Evolutionary conservation across 2,113 vertebrate genomes (phyloP), one percentile per base, ranked within the genome.

Genomic region (Phalacrocorax aristotelis): DNA sequence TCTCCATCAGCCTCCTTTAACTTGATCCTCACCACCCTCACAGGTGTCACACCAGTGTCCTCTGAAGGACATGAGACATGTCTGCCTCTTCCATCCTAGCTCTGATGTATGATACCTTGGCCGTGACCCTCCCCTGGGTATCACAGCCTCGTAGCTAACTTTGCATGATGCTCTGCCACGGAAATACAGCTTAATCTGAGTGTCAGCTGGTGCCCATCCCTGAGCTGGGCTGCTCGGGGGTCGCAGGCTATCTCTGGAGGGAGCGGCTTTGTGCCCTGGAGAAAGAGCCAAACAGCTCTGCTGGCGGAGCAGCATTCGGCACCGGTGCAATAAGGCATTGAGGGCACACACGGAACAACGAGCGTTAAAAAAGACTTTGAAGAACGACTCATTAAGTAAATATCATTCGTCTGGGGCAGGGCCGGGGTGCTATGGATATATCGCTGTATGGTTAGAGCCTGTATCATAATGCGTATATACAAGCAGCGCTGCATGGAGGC

Each of bases 51-150:
- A 48, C n/a, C 48, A n/a, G 15, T 10, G 32, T 6, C 61, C 13
- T 82, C 79, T 54, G 52, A 51, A 78, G 74, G 36, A 70, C 46
- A 52, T 23, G 27, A 72, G 34, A 23, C 2, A 2, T 1, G 7
- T 42, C 22, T 83, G 27, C 22, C 22, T 65, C 30, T 55, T 26
- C 62, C 25, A 42, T 23, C 27, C n/a, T 8, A 44, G 18, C 20
- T 70, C 54, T 89, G 52, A 15, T 0, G 0, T 2, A 0, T 2
- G 55, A 29, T 13, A 16, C n/a, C 60, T 18, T 2, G 4, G 52
- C 54, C 61, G 69, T 1, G 19, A 48, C 42, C 52, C n/a, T 40
- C 5, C n/a, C 16, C 48, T 46, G 70, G 15, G 36, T 62, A 25
- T 40, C 36, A 54, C 52, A 51, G 18, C 38, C 83, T 52, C 0